Percentiles rank a stretch among this genome's conserved stretches.
These are phyloP conservation scores for Caenorhabditis macrosperma DNA, from an alignment of 2,888 invertebrate genomes.

Conservation along the genomic window DNA sequence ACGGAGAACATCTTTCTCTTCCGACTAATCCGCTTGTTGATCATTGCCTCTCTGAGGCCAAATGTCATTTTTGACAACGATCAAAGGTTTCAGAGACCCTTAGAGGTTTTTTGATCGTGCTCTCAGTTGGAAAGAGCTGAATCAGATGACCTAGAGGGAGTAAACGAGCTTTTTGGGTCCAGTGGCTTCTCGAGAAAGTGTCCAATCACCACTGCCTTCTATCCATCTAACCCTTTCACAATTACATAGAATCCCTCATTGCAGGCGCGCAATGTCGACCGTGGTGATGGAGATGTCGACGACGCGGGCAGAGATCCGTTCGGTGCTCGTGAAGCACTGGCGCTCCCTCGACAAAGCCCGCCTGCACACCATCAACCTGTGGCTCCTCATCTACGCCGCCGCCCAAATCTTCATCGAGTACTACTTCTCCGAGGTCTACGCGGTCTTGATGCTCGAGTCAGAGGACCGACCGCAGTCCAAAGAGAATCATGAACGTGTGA, in stretches of 20 bases:
- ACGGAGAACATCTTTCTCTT: background rate
- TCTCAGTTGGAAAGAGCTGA: too few relatives aligned
- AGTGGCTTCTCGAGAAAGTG: too few relatives aligned
- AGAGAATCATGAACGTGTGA: slow-evolving; percentile 50
- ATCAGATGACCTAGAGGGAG: too few relatives aligned
- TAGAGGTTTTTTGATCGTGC: too few relatives aligned
- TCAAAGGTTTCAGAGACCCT: background rate
- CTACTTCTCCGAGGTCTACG: slow-evolving; percentile 70
- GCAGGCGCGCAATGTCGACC: slow-evolving; percentile 44
- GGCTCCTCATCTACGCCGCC: slow-evolving; percentile 76
- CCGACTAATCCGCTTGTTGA: background rate
- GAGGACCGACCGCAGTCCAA: slow-evolving; percentile 48
- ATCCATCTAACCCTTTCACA: background rate
- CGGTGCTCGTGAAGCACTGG: slow-evolving; percentile 78
- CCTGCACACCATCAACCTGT: slow-evolving; percentile 78
- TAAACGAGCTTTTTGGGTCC: too few relatives aligned
- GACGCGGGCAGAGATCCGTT: slow-evolving; percentile 73
- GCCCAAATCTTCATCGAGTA: slow-evolving; percentile 77
- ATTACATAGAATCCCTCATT: background rate
- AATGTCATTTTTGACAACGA: background rate
- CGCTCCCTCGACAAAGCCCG: slow-evolving; percentile 76
- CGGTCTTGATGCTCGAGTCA: slow-evolving; percentile 45
- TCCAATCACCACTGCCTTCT: background rate
- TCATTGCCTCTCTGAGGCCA: background rate
- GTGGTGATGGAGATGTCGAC: slow-evolving; percentile 55